Evolutionary conservation across 2,888 invertebrate genomes (phyloP), one percentile per base, ranked within the genome.

Genomic region (Aporophyla lueneburgensis): DNA sequence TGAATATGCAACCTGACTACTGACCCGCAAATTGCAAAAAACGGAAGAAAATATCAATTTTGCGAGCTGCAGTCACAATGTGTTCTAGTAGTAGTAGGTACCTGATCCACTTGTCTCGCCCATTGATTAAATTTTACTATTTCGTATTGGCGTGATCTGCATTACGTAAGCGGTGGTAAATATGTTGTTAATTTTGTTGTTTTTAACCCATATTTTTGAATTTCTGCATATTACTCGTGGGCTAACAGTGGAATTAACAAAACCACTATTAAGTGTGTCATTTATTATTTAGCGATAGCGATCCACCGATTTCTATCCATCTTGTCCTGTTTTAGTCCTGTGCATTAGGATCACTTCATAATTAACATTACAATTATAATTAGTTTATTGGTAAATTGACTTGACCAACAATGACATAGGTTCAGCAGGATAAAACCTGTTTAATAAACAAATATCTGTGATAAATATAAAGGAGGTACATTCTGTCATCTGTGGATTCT

Each of bases 401-500:
- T 19, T 33, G 14, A 56, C 19, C 19, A 40, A 46, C 27, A 61
- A 53, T 24, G 33, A 46, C 27, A 33, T 75, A 33, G 1, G 2
- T 24, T 71, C 10, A 49, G 14, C 14, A 61, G 16, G 3, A 54
- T n/a, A 33, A 33, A 72, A 62, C 27, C 16, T 62, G 4, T 72
- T 21, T 63, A 56, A 19, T 43, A 21, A 51, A 80, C 12, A 9
- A n/a, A 21, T 24, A 7, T 49, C 40, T 51, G 4, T 51, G 16
- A 33, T 10, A 67, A n/a, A 56, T 12, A 33, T 19, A 16, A 43
- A 33, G 6, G 16, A 24, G 5, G 10, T 0, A 24, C 10, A 33
- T 54, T 51, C 21, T 51, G 0, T 51, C 19, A 74, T 78, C 58
- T 65, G 2, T 74, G 33, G 46, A 46, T 53, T 73, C 51, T 27